phyloP scores from a whole-genome alignment of 1,140 invertebrate genomes.

The Lanistes nyassanus region DNA sequence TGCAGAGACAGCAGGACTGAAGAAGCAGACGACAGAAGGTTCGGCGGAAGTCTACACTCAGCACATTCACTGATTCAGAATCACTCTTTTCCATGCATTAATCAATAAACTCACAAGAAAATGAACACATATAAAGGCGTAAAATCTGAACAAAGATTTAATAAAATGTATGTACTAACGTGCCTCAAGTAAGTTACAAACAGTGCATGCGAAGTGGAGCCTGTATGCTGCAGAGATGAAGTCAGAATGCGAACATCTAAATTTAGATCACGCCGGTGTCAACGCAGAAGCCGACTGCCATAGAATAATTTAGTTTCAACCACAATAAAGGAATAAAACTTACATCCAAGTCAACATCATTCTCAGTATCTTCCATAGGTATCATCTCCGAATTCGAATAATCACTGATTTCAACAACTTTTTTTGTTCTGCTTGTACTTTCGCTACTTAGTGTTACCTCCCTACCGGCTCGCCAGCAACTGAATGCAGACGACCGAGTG shows the following conservation, averaged over 20 bases:
- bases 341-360: neutral
- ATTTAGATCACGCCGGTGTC: conserved; percentile 10
- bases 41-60: too few species aligned
- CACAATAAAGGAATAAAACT: neutral
- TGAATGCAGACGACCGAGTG: conserved; percentile 12
- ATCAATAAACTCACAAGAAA: too few species aligned
- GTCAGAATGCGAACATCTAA: conserved; percentile 9
- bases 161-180: too few species aligned
- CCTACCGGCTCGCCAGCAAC: conserved; percentile 13
- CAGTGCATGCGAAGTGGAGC: too few species aligned
- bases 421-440: neutral
- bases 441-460: neutral
- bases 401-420: neutral
- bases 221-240: conserved; percentile 3
- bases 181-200: too few species aligned
- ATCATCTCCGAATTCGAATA: conserved; percentile 13
- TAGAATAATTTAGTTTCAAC: neutral
- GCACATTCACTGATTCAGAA: too few species aligned
- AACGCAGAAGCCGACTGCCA: neutral
- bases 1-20: too few species aligned
- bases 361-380: conserved; percentile 27
- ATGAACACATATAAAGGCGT: too few species aligned
- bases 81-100: too few species aligned
- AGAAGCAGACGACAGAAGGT: too few species aligned
- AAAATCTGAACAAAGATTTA: too few species aligned